A percentile compares a stretch with the other conserved stretches of the same genome.
Conservation (phyloP, 2,113 vertebrate genomes). For the Accipiter virgatus region DNA sequence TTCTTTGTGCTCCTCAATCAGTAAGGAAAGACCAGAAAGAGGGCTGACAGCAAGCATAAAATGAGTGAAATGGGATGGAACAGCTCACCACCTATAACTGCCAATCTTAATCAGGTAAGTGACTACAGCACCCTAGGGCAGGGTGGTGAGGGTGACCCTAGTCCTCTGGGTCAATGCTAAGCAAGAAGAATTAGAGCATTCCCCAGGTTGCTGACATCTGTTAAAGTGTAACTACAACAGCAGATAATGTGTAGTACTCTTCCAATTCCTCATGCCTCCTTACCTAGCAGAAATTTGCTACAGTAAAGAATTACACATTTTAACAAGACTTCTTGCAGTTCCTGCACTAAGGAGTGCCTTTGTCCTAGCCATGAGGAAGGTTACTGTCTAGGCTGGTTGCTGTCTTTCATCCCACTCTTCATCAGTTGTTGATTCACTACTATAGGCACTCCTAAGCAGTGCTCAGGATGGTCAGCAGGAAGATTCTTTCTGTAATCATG, state of each 20-base stretch:
- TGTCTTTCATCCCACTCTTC: neutral
- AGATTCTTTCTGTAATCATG: neutral
- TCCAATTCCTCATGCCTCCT: neutral
- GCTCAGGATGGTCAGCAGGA: neutral
- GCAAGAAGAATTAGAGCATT: neutral
- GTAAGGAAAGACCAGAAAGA: neutral
- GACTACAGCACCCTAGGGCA: neutral
- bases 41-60: neutral
- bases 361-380: neutral
- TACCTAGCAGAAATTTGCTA: neutral
- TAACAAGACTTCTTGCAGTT: neutral
- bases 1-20: neutral
- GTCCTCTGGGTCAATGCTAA: neutral
- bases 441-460: neutral
- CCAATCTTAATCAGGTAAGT: neutral
- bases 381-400: neutral
- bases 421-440: neutral
- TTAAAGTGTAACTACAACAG: neutral
- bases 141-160: neutral
- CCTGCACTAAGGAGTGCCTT: neutral
- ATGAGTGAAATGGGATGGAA: neutral
- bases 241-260: neutral
- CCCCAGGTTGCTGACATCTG: neutral
- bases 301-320: neutral
- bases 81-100: neutral